A percentile compares a stretch with the other conserved stretches of the same genome.
These are phyloP conservation scores for Pterocles gutturalis DNA, from an alignment of 2,113 vertebrate genomes.

Conservation along the genomic window DNA sequence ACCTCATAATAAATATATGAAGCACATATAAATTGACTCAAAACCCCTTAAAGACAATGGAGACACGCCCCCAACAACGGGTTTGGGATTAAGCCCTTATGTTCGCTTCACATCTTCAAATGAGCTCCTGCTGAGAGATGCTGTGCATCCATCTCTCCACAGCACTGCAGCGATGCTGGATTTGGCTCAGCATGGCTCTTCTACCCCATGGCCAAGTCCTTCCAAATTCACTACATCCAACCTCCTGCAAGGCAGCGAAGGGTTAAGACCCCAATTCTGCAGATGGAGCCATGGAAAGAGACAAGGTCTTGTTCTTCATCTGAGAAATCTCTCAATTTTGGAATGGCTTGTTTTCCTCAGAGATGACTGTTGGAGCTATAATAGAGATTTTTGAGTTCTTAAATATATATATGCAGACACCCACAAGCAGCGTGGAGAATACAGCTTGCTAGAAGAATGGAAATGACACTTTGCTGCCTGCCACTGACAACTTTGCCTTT, in stretches of 20 bases:
- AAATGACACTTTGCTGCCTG: conserved; percentile 15
- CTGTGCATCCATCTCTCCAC: not conserved
- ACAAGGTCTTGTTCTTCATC: not conserved
- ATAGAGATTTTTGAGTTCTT: not conserved
- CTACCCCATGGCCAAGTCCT: not conserved
- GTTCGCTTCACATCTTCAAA: not conserved
- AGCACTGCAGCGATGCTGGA: fast-evolving
- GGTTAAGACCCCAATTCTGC: not conserved
- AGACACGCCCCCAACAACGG: not conserved
- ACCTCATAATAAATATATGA: not conserved
- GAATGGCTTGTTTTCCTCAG: not conserved
- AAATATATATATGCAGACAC: not conserved
- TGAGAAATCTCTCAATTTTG: not conserved
- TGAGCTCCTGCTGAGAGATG: not conserved
- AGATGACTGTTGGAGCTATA: not conserved
- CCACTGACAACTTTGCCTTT: not conserved
- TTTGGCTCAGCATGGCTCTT: not conserved
- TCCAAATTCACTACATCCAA: fast-evolving
- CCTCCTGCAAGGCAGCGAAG: not conserved
- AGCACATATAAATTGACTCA: conserved; percentile 12
- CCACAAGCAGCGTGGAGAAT: not conserved
- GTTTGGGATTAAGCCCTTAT: not conserved
- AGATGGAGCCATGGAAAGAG: not conserved
- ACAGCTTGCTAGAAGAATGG: not conserved
- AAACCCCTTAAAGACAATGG: not conserved